Evolutionary conservation across 2,888 invertebrate species (phyloP).

Genomic region (Camptogramma bilineatum): DNA sequence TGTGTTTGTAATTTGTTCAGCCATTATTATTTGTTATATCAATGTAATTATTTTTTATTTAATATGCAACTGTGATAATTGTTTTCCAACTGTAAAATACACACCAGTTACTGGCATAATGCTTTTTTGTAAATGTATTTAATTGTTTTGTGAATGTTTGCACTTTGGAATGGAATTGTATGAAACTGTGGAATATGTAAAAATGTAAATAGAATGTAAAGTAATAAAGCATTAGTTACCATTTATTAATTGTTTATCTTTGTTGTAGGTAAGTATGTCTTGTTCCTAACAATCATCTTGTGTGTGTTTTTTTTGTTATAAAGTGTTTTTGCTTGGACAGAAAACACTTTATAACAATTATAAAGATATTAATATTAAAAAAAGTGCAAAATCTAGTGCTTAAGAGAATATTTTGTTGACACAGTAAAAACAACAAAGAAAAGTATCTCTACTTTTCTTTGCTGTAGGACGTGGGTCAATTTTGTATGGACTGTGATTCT

Average conservation of each 20-base stretch:
- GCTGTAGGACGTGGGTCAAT: too few relatives aligned
- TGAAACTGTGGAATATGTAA: constrained; percentile 30
- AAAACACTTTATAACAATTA: too few relatives aligned
- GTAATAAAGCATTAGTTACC: constrained; percentile 21
- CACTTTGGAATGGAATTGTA: constrained; percentile 18
- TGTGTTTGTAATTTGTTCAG: not conserved
- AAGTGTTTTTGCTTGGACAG: too few relatives aligned
- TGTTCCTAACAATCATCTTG: too few relatives aligned
- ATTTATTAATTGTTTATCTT: constrained; percentile 5
- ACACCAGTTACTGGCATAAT: constrained; percentile 14
- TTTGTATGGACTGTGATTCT: too few relatives aligned
- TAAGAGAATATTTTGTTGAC: too few relatives aligned
- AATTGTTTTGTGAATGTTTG: constrained; percentile 29
- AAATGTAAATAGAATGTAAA: constrained; percentile 33
- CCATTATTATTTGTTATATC: not conserved
- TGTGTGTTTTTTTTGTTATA: too few relatives aligned
- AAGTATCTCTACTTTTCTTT: too few relatives aligned
- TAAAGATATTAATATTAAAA: too few relatives aligned
- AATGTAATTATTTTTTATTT: constrained; percentile 5
- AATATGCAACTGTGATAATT: constrained; percentile 30
- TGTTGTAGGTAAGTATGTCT: too few relatives aligned
- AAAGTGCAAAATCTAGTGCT: too few relatives aligned
- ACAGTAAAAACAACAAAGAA: too few relatives aligned
- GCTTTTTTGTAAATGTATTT: constrained; percentile 16
- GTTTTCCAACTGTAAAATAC: constrained; percentile 20